Conservation (phyloP, 2,888 invertebrate species). For the Ennomos erosarius region DNA sequence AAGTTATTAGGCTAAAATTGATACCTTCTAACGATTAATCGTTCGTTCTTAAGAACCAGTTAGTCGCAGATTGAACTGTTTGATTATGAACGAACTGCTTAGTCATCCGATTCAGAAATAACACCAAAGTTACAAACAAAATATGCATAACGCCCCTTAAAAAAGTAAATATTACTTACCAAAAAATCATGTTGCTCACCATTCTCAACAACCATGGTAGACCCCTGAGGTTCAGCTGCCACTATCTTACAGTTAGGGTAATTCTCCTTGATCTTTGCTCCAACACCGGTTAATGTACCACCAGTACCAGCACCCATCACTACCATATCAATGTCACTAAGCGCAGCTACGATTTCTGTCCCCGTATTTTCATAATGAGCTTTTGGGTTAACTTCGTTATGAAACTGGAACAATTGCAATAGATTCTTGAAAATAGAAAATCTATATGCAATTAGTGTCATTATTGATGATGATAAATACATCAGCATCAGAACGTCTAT, state of each 20-base stretch:
- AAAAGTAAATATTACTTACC: constrained; percentile 40
- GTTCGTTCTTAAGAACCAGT: too few relatives aligned
- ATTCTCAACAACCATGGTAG: constrained; percentile 83
- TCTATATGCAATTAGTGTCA: too few relatives aligned
- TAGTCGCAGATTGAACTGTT: too few relatives aligned
- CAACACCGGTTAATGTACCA: constrained; percentile 95
- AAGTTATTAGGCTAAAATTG: constrained; percentile 7
- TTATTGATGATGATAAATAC: too few relatives aligned
- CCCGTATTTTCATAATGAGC: constrained; percentile 97
- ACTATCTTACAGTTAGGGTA: constrained; percentile 90
- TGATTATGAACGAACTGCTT: too few relatives aligned
- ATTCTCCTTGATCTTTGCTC: constrained; percentile 92
- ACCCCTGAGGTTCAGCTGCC: constrained; percentile 94
- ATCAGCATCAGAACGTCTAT: too few relatives aligned
- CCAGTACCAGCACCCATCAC: constrained; percentile 96
- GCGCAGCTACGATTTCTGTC: constrained; percentile 91
- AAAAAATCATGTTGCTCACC: constrained; percentile 66
- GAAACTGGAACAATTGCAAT: constrained; percentile 82
- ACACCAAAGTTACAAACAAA: too few relatives aligned
- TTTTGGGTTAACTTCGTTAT: constrained; percentile 95
- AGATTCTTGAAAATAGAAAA: too few relatives aligned
- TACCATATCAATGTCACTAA: constrained; percentile 91
- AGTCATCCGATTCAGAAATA: too few relatives aligned
- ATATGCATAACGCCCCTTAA: too few relatives aligned
- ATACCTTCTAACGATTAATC: background rate